Evolutionary conservation across 1,140 invertebrate genomes (phyloP).

Genomic region (Caenorhabditis tropicalis): DNA sequence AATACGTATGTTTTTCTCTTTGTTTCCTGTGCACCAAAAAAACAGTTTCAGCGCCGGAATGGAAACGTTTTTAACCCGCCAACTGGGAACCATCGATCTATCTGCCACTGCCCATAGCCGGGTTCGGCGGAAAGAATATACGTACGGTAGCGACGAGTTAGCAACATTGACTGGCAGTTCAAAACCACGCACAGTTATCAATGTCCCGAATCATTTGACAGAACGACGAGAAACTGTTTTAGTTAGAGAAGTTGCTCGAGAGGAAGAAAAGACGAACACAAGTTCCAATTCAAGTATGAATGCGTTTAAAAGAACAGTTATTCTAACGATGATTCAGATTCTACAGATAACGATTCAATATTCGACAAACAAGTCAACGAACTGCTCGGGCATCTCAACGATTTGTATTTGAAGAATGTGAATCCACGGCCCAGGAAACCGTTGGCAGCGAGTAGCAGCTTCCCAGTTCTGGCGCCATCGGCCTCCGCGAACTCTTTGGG

Average conservation of each 20-base stretch:
- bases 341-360: neutral
- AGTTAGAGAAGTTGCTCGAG: neutral
- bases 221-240: constrained; percentile 3
- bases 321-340: neutral
- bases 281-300: neutral
- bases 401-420: constrained; percentile 42
- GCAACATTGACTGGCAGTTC: neutral
- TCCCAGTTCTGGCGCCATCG: neutral
- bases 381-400: constrained; percentile 40
- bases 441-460: neutral
- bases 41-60: constrained; percentile 35
- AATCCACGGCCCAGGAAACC: constrained; percentile 3
- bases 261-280: neutral
- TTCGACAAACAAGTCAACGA: constrained; percentile 37
- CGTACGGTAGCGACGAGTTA: neutral
- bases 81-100: constrained; percentile 43
- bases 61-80: constrained; percentile 41
- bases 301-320: neutral
- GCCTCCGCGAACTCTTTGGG: neutral
- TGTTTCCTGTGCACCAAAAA: neutral
- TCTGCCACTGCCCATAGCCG: neutral
- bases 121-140: neutral
- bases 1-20: constrained; percentile 11
- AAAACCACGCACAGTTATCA: neutral
- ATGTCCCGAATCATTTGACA: neutral